Evolutionary conservation across 1,140 invertebrate genomes (phyloP), one percentile per base, ranked within the genome.

Genomic region (Drosophila bocki): DNA sequence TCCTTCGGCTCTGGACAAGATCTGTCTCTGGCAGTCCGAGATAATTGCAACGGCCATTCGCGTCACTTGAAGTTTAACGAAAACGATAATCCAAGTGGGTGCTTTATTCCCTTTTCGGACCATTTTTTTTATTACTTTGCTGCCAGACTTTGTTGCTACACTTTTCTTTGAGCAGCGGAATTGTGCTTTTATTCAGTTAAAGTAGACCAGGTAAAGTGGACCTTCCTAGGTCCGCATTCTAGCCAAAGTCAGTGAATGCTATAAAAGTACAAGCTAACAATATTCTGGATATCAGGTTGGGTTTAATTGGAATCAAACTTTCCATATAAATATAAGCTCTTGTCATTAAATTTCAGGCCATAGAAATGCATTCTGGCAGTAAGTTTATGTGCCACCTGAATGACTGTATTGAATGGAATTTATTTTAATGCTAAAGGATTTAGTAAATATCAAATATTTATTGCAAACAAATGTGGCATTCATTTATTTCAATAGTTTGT

Each of bases 21-120:
- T 57, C 44, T 78, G 75, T 50, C 75, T 48, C 65, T 84, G 83
- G 82, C 83, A 88, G 77, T 62, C 68, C 62, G 68, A 88, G 84
- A 87, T 71, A 88, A 88, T 87, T 78, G 72, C 64, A 37, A 67
- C 59, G 67, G 48, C 67, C 69, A 67, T 53, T 47, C 50, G 53
- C 42, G 39, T 42, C 59, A 57, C 69, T 77, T 77, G 37, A 76
- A 80, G 60, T 57, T 72, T 9, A 61, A 60, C 76, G 56, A 69
- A 69, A 80, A 71, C 37, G 81, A 65, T 65, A 57, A 44, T 53
- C 57, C 33, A 33, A 58, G 35, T 57, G 35, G 37, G 39, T 22
- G 32, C 45, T 60, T 47, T 61, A 63, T 45, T 50, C 13, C 45
- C 67, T 42, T 62, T 62, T 19, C 42, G 56, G 44, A 19, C 39